Conservation (phyloP, 2,113 vertebrate species). For the Maccullochella peelii region DNA sequence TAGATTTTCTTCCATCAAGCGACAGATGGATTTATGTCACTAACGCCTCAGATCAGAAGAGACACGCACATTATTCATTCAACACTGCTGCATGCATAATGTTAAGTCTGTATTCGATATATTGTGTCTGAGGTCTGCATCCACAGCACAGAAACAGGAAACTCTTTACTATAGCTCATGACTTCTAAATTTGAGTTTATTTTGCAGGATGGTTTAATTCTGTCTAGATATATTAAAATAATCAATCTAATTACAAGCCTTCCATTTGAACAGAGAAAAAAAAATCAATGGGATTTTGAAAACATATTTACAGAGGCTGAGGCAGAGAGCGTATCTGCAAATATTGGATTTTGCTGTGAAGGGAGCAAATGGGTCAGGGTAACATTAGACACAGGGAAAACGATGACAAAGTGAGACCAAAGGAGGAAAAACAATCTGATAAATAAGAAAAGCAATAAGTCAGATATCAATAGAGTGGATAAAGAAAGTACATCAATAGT, state of each 20-base stretch:
- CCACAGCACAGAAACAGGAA: conserved; percentile 55
- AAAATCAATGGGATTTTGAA: conserved; percentile 75
- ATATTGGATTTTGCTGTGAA: conserved; percentile 77
- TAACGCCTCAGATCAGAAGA: conserved; percentile 73
- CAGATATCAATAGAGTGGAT: conserved; percentile 59
- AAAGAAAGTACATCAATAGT: conserved; percentile 45
- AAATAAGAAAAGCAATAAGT: conserved; percentile 69
- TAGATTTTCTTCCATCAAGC: conserved; percentile 81
- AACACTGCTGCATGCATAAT: conserved; percentile 76
- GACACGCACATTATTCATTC: conserved; percentile 77
- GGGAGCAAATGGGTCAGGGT: conserved; percentile 77
- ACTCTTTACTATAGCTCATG: conserved; percentile 60
- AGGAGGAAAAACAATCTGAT: conserved; percentile 40
- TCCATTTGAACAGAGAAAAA: conserved; percentile 58
- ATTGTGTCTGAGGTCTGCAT: conserved; percentile 63
- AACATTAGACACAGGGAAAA: conserved; percentile 73
- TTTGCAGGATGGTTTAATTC: conserved; percentile 60
- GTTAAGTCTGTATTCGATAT: conserved; percentile 68
- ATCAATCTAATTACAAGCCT: conserved; percentile 79
- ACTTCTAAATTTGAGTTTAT: conserved; percentile 61
- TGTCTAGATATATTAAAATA: conserved; percentile 71
- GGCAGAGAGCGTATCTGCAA: conserved; percentile 74
- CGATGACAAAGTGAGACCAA: conserved; percentile 64
- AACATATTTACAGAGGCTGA: conserved; percentile 79
- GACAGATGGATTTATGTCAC: conserved; percentile 81